Evolutionary conservation across 2,113 vertebrate species (phyloP).

Genomic region (Ceuthmochares aereus): DNA sequence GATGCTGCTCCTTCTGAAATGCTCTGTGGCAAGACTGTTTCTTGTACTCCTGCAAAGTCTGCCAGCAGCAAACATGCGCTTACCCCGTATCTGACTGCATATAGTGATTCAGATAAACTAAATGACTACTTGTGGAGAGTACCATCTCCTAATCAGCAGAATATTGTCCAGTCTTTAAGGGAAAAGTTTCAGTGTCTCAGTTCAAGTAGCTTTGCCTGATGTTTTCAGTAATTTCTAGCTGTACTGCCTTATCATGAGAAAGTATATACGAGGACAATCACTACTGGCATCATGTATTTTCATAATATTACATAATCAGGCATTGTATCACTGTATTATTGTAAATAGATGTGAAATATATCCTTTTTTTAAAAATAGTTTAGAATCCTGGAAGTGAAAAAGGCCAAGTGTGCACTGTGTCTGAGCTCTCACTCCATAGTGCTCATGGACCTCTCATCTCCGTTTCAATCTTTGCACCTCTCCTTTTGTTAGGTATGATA

Average conservation of each 20-base stretch:
- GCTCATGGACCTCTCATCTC: background rate
- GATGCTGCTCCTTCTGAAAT: slow-evolving; percentile 17
- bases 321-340: slow-evolving; percentile 39
- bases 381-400: slow-evolving; percentile 1
- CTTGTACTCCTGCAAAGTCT: slow-evolving; percentile 75
- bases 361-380: background rate
- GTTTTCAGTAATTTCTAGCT: background rate
- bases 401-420: background rate
- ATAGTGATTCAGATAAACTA: slow-evolving; percentile 80
- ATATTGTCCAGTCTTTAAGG: slow-evolving; percentile 92
- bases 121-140: slow-evolving; percentile 92
- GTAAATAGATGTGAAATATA: slow-evolving; percentile 41
- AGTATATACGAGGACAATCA: slow-evolving; percentile 1
- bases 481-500: background rate
- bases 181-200: slow-evolving; percentile 98
- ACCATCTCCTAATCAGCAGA: slow-evolving; percentile 87
- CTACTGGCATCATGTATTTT: slow-evolving; percentile 48
- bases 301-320: background rate
- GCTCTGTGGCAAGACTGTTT: slow-evolving; percentile 7
- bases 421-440: background rate
- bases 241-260: background rate
- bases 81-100: slow-evolving; percentile 68
- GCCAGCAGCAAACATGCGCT: slow-evolving; percentile 55
- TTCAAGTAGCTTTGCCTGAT: slow-evolving; percentile 93
- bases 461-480: background rate